These are phyloP conservation scores for Eupithecia subumbrata DNA, from an alignment of 2,888 invertebrate genomes.

Conservation along the genomic window DNA sequence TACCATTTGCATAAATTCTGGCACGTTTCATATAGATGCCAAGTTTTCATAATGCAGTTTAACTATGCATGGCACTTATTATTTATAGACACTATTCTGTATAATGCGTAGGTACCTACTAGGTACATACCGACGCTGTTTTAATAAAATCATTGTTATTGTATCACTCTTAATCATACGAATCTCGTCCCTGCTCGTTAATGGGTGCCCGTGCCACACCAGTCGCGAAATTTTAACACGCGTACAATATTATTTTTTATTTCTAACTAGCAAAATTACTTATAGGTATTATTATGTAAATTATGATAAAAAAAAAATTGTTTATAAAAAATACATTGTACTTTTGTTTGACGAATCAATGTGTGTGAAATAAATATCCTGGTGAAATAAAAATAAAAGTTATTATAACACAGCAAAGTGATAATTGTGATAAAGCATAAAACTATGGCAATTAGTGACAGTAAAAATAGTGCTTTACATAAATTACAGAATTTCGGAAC, in stretches of 20 bases:
- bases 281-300: not conserved
- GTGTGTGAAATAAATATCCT: not conserved
- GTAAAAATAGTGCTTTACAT: constrained; percentile 44
- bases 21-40: not conserved
- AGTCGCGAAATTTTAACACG: not conserved
- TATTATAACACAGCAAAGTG: not conserved
- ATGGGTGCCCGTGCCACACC: not conserved
- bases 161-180: not conserved
- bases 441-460: constrained; percentile 10
- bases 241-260: not conserved
- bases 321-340: not conserved
- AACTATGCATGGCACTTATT: not conserved
- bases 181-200: constrained; percentile 2
- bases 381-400: not conserved
- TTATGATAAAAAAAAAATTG: not conserved
- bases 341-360: not conserved
- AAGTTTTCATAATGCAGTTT: not conserved
- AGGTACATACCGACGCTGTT: not conserved
- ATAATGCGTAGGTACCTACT: not conserved
- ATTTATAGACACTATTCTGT: not conserved
- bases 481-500: constrained; percentile 60
- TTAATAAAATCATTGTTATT: not conserved
- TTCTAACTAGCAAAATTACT: not conserved
- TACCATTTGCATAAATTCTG: not conserved
- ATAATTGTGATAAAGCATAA: not conserved